Percentiles rank a stretch among this genome's conserved stretches.
phyloP scores from a whole-genome alignment of 2,888 invertebrate species.

The Dichetophora obliterata region DNA sequence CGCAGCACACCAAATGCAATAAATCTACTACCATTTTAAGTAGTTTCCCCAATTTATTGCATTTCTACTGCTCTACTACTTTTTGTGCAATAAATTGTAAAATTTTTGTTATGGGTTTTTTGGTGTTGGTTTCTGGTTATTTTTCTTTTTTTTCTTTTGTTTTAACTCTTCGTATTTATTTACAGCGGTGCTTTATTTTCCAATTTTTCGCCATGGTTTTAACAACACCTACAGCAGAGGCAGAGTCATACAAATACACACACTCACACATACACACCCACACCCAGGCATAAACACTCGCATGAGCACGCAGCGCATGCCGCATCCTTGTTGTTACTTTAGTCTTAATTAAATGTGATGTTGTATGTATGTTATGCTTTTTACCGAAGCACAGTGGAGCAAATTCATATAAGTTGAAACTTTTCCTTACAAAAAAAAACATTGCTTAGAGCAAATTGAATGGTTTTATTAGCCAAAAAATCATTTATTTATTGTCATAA shows the following conservation, averaged over 20 bases:
- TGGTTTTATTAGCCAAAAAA: no score
- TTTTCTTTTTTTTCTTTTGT: neutral
- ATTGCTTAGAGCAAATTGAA: no score
- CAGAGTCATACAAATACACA: no score
- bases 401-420: neutral
- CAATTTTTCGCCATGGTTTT: conserved; percentile 12
- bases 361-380: neutral
- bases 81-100: conserved; percentile 25
- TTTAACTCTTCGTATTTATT: neutral
- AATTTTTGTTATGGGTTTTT: neutral
- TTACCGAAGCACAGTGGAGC: neutral
- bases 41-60: conserved; percentile 6
- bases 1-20: conserved; percentile 5
- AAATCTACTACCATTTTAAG: conserved; percentile 12
- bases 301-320: neutral
- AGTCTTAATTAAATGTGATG: conserved; percentile 28
- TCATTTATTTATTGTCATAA: no score
- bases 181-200: conserved; percentile 4
- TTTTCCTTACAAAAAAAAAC: no score
- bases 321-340: conserved; percentile 22
- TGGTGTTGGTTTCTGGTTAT: neutral
- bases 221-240: neutral
- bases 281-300: neutral
- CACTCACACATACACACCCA: neutral
- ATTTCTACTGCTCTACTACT: neutral